phyloP scores from a whole-genome alignment of 2,888 invertebrate genomes.

The Molorchus minor region DNA sequence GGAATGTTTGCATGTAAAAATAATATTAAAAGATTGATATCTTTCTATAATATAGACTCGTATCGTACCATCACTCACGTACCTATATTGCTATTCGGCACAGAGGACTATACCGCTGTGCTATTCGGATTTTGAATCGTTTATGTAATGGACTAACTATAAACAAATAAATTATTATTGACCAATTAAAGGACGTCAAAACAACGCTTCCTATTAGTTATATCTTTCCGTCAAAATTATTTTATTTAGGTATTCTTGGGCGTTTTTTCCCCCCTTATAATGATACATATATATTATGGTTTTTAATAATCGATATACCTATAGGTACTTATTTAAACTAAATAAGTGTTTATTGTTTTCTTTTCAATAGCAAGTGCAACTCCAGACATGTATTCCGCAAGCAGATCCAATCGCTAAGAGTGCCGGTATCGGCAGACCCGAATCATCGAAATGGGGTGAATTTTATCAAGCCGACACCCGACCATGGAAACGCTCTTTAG shows the following conservation, averaged over 20 bases:
- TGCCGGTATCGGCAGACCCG: background rate
- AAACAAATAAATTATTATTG: too few species aligned
- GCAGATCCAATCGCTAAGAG: background rate
- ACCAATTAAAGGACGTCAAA: too few species aligned
- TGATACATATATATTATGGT: background rate
- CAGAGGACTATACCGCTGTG: too few species aligned
- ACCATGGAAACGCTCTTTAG: background rate
- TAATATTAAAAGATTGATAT: background rate
- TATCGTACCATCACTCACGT: too few species aligned
- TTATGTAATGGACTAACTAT: too few species aligned
- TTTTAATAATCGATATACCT: background rate
- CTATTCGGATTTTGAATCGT: too few species aligned
- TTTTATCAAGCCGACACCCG: background rate
- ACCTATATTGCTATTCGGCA: too few species aligned
- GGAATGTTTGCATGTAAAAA: too few species aligned
- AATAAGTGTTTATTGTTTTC: background rate
- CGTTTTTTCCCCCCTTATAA: background rate
- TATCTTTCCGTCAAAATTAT: background rate
- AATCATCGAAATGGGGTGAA: background rate
- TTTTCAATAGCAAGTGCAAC: background rate
- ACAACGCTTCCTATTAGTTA: background rate
- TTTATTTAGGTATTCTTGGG: background rate
- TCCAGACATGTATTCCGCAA: background rate
- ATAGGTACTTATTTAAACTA: too few species aligned
- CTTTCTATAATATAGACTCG: background rate